A percentile compares a stretch with the other conserved stretches of the same genome.
Conservation (phyloP, 2,888 invertebrate genomes). For the Drosophila fungiperda region DNA sequence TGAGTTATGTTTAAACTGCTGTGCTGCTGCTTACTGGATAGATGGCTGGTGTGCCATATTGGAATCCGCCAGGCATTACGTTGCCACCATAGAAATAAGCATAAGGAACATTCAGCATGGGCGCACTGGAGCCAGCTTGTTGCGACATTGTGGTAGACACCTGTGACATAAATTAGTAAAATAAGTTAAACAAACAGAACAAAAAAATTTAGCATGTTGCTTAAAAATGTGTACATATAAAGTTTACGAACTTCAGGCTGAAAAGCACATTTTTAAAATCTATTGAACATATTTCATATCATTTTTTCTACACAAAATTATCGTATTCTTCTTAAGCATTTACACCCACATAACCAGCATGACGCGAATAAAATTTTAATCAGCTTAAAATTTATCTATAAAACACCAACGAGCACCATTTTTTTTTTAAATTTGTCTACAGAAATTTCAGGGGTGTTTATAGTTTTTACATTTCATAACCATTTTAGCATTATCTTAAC, state of each 20-base stretch:
- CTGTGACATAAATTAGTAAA: constrained; percentile 46
- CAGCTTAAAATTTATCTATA: background rate
- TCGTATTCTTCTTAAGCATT: background rate
- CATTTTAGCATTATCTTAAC: background rate
- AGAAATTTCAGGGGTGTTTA: background rate
- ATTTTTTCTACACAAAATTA: background rate
- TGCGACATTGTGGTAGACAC: constrained; percentile 91
- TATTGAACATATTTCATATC: background rate
- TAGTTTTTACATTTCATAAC: background rate
- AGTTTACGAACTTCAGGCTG: too few relatives aligned
- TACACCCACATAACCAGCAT: background rate
- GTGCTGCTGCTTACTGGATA: constrained; percentile 87
- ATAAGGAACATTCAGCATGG: constrained; percentile 85
- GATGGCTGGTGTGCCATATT: constrained; percentile 89
- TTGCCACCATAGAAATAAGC: constrained; percentile 89
- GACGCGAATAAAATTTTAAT: background rate
- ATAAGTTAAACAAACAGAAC: background rate
- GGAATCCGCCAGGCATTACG: constrained; percentile 89
- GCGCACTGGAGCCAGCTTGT: constrained; percentile 86
- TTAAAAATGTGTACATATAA: too few relatives aligned
- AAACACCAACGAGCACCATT: background rate
- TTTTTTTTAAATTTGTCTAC: background rate
- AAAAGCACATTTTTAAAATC: background rate
- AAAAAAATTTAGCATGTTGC: background rate
- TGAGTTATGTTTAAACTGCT: background rate